These are phyloP conservation scores for Tetragnatha versicolor DNA, from an alignment of 1,140 invertebrate genomes.

Conservation along the genomic window DNA sequence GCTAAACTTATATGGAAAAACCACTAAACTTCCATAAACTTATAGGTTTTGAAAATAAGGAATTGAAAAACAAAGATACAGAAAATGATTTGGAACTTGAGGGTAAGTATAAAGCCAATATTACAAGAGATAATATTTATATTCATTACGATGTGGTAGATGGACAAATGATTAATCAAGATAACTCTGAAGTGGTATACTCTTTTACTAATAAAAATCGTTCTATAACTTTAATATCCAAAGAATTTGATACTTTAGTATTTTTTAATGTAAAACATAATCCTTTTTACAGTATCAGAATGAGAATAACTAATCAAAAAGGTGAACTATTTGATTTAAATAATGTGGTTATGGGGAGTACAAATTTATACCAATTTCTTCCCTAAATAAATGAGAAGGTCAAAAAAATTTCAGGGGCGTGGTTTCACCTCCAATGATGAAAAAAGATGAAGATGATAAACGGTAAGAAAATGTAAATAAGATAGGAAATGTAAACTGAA, in stretches of 20 bases:
- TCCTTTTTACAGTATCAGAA: background rate
- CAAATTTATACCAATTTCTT: background rate
- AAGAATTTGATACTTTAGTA: background rate
- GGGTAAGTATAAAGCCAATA: constrained; percentile 21
- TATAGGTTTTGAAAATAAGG: constrained; percentile 20
- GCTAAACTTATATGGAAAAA: background rate
- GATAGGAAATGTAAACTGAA: background rate
- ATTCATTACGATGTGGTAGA: constrained; percentile 15
- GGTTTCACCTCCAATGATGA: background rate
- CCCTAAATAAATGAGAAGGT: background rate
- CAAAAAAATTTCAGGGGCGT: background rate
- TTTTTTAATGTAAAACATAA: background rate
- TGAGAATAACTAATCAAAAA: constrained; percentile 9
- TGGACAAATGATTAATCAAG: background rate
- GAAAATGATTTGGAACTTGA: background rate
- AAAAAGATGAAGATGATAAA: no score
- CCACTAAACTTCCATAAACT: constrained; percentile 1
- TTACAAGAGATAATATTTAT: constrained; percentile 15
- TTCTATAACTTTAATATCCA: background rate
- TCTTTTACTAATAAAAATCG: background rate
- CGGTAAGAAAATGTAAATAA: no score
- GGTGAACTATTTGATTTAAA: background rate
- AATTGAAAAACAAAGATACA: no score
- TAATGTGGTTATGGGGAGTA: background rate
- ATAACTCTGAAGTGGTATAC: background rate